Conservation (phyloP, 2,888 invertebrate genomes). For the Pristionchus arcanus region DNA sequence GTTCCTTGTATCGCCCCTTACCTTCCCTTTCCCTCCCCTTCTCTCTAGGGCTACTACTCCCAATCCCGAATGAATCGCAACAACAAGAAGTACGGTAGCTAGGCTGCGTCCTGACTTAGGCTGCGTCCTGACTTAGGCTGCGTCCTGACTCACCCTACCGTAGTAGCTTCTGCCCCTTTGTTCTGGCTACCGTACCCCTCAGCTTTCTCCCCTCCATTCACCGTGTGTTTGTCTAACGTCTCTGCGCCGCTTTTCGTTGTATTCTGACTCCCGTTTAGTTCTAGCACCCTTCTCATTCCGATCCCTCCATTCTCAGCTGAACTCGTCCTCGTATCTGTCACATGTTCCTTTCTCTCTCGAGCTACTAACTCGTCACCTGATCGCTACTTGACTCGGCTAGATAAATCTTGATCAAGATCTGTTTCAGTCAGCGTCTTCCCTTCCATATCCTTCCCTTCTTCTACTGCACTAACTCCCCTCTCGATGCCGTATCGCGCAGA, state of each 20-base stretch:
- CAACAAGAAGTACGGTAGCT: conserved; percentile 24
- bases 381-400: conserved; percentile 28
- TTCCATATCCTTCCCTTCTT: neutral
- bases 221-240: neutral
- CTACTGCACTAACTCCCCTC: no score
- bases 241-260: conserved; percentile 33
- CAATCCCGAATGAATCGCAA: conserved; percentile 2
- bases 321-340: neutral
- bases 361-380: conserved; percentile 40
- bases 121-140: neutral
- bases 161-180: neutral
- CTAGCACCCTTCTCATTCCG: neutral
- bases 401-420: conserved; percentile 36
- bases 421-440: neutral
- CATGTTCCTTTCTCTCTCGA: conserved; percentile 44
- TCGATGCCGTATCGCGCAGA: conserved; percentile 78
- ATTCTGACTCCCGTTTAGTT: neutral
- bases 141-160: neutral
- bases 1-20: conserved; percentile 41
- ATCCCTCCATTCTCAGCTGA: conserved; percentile 22
- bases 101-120: neutral
- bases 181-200: neutral
- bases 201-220: neutral
- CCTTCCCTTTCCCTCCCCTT: neutral
- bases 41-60: conserved; percentile 11